Percentiles rank a stretch among this genome's conserved stretches.
Conservation (phyloP, 2,113 vertebrate genomes). For the Vulpes ferrilata region DNA sequence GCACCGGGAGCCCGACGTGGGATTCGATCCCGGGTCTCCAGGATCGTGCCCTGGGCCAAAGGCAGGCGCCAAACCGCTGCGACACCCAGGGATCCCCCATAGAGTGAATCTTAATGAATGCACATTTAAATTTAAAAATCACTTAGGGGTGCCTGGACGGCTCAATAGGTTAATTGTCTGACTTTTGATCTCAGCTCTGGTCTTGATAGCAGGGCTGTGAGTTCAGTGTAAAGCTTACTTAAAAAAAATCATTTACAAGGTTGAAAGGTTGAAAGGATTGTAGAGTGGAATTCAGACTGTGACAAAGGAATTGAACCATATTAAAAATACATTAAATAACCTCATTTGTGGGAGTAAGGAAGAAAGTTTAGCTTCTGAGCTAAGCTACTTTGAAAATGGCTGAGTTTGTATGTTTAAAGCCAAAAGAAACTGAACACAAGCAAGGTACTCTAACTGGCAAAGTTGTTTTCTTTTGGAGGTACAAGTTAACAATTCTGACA, state of each 20-base stretch:
- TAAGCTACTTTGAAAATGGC: background rate
- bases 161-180: no score
- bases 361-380: background rate
- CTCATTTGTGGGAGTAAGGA: background rate
- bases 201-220: background rate
- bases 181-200: background rate
- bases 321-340: background rate
- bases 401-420: background rate
- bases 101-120: background rate
- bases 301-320: background rate
- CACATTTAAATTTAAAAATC: background rate
- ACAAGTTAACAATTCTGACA: no score
- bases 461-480: background rate
- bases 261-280: background rate
- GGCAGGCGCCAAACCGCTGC: no score
- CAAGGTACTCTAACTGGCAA: background rate
- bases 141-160: background rate
- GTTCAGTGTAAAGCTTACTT: background rate
- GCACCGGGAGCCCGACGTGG: no score
- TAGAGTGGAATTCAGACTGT: background rate
- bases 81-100: background rate
- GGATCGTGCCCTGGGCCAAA: no score
- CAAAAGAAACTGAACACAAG: background rate
- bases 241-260: background rate
- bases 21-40: no score